Conservation (phyloP, 2,888 invertebrate genomes). For the Limnephilus marmoratus region DNA sequence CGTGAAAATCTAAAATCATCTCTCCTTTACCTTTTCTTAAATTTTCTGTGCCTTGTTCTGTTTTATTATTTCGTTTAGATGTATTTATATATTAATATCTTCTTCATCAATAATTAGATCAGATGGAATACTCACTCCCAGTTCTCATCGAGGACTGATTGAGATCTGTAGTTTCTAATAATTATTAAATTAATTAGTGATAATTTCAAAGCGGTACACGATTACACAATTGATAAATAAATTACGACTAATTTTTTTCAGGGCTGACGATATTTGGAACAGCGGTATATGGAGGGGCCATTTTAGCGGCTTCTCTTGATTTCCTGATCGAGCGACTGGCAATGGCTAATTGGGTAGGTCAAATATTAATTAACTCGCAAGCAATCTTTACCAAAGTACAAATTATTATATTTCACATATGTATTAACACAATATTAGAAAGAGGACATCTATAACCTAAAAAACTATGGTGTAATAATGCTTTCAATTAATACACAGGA, state of each 20-base stretch:
- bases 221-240: not conserved
- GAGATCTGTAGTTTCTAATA: too few relatives aligned
- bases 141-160: not conserved
- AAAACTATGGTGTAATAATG: not conserved
- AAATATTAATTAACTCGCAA: not conserved
- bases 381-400: not conserved
- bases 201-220: not conserved
- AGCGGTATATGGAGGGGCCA: constrained; percentile 85
- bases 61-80: too few relatives aligned
- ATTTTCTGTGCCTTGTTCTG: too few relatives aligned
- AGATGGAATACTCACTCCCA: not conserved
- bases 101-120: not conserved
- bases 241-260: constrained; percentile 68
- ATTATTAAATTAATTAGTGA: not conserved
- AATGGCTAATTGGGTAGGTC: constrained; percentile 81
- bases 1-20: too few relatives aligned
- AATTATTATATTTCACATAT: not conserved
- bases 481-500: not conserved
- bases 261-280: constrained; percentile 86
- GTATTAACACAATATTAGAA: too few relatives aligned
- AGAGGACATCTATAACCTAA: too few relatives aligned
- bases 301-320: constrained; percentile 83
- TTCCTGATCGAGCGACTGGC: constrained; percentile 85
- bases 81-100: not conserved
- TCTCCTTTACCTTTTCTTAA: too few relatives aligned